Conservation (phyloP, 2,888 invertebrate species). For the Hyalella azteca region DNA sequence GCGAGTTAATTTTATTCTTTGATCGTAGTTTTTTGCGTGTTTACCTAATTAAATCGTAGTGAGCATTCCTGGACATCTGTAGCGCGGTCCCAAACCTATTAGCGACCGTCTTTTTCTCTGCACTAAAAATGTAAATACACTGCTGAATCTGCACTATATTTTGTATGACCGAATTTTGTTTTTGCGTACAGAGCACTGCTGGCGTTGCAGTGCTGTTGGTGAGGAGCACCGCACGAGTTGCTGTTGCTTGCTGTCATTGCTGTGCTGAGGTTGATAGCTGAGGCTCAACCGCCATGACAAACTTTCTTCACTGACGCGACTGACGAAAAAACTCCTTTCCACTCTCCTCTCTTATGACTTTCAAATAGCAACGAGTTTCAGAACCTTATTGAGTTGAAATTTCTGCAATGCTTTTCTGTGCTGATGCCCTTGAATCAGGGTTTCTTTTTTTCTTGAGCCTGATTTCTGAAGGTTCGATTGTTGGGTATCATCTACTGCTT, state of each 20-base stretch:
- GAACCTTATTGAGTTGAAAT: too few species aligned
- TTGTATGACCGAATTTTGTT: conserved; percentile 28
- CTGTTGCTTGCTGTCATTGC: conserved; percentile 48
- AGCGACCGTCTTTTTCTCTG: background rate
- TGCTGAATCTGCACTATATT: background rate
- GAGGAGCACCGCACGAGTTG: conserved; percentile 49
- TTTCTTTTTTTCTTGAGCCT: too few species aligned
- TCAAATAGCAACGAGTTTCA: too few species aligned
- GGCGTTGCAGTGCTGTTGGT: conserved; percentile 51
- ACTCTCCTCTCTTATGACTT: too few species aligned
- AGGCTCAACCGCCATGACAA: conserved; percentile 28
- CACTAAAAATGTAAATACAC: background rate
- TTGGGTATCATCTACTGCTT: too few species aligned
- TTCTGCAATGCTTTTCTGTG: too few species aligned
- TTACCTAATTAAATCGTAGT: background rate
- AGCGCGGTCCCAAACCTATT: background rate
- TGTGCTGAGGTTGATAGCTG: conserved; percentile 44
- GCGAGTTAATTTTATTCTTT: background rate
- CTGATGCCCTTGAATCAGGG: too few species aligned
- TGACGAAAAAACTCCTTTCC: background rate
- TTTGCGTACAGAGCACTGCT: conserved; percentile 49
- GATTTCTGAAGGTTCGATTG: too few species aligned
- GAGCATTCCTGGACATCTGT: too few species aligned
- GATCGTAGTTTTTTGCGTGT: background rate
- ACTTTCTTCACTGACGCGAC: conserved; percentile 14